Evolutionary conservation across 1,140 invertebrate genomes (phyloP), one percentile per base, ranked within the genome.

Genomic region (Heliconius nattereri): DNA sequence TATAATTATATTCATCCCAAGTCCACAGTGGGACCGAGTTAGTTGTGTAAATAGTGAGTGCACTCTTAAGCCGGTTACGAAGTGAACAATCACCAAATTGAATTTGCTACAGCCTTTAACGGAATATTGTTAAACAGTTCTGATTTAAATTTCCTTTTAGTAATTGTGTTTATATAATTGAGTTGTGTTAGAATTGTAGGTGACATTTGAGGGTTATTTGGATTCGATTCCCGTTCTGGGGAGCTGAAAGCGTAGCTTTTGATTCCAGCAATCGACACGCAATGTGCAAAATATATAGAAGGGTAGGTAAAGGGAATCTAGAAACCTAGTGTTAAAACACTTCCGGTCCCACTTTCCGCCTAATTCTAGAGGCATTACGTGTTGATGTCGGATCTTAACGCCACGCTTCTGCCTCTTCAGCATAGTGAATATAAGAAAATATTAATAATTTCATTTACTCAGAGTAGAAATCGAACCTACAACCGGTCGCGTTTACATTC

Each of bases 11-110:
- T 66, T 66, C 60, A 66, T 66, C 23, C 26, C 60, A 7, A 45
- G 49, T 26, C 23, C 26, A 66, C 60, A 5, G 11, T 49, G 57
- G 52, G 79, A 82, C 74, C 35, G 35, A 82, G 71, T 82, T 79
- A 82, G 74, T 71, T 76, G 60, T 26, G 80, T 81, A 78, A 81
- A 81, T 75, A 81, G 57, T 37, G 73, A 60, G 45, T 71, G 76
- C 76, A 60, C 78, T 74, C 54, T 75, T 79, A 75, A 79, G 66
- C 57, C 73, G 72, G 72, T 79, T 75, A 79, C 72, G 52, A 73
- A 79, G 54, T 74, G 57, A 79, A 79, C 78, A 66, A 73, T 79
- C 74, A 79, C 73, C 73, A 57, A 78, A 57, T 73, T 76, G 29
- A 37, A 60, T 76, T 76, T 76, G 57, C 57, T 35, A 66, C 54